phyloP scores from a whole-genome alignment of 2,888 invertebrate species.

The Timema podura region DNA sequence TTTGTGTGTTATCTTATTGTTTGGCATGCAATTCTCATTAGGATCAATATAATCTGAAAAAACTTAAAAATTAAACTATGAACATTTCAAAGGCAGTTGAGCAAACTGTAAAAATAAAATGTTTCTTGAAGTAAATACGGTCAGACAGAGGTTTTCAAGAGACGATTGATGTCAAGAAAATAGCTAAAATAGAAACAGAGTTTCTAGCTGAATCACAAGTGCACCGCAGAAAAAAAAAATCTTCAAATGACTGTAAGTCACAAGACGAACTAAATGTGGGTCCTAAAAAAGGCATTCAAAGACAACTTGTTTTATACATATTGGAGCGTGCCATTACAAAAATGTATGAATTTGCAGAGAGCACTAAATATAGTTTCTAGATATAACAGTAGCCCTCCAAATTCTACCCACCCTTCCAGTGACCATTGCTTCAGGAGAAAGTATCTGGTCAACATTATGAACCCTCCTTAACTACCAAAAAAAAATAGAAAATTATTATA shows the following conservation, averaged over 20 bases:
- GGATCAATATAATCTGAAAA: not conserved
- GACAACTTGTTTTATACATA: not conserved
- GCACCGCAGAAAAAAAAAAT: not conserved
- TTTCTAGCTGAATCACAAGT: not conserved
- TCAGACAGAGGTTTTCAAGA: constrained; percentile 3
- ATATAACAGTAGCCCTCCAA: not conserved
- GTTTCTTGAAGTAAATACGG: not conserved
- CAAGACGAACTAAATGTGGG: not conserved
- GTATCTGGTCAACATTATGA: not conserved
- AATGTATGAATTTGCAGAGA: too few relatives aligned
- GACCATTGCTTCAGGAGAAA: not conserved
- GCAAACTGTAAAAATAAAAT: not conserved
- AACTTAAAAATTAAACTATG: not conserved
- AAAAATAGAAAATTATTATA: too few relatives aligned
- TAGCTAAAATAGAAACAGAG: not conserved
- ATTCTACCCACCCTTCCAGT: not conserved
- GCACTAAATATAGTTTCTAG: too few relatives aligned
- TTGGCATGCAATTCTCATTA: too few relatives aligned
- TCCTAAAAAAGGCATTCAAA: constrained; percentile 6
- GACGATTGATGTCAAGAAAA: constrained; percentile 1
- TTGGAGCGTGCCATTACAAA: not conserved
- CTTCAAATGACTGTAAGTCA: not conserved
- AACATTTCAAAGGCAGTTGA: constrained; percentile 5
- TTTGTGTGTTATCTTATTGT: not conserved
- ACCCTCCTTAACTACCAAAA: too few relatives aligned